phyloP scores from a whole-genome alignment of 2,888 invertebrate species.

The Drosophila algonquin region DNA sequence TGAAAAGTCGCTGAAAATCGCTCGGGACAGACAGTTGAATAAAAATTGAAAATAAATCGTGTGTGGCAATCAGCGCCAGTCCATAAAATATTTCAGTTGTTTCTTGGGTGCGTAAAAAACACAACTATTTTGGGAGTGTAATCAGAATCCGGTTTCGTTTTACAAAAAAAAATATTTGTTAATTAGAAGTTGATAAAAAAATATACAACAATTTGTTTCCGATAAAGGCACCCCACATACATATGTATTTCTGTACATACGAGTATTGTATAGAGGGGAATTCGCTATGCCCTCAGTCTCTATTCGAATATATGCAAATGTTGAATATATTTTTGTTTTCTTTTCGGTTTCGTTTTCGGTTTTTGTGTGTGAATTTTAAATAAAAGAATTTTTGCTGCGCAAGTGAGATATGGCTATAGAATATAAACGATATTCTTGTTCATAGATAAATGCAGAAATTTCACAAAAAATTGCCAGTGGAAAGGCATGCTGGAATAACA shows the following conservation, averaged over 20 bases:
- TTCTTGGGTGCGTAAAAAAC: constrained; percentile 64
- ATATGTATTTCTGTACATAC: neutral
- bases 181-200: constrained; percentile 64
- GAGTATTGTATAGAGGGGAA: neutral
- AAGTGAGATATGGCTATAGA: constrained; percentile 25
- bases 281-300: constrained; percentile 23
- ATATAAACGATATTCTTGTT: neutral
- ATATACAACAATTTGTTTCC: constrained; percentile 45
- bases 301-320: constrained; percentile 36
- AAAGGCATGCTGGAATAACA: neutral
- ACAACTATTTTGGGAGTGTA: constrained; percentile 25
- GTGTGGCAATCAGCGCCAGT: constrained; percentile 36
- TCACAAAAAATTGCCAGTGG: constrained; percentile 22
- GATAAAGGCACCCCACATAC: neutral
- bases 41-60: constrained; percentile 20
- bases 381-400: constrained; percentile 36
- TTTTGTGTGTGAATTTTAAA: constrained; percentile 42
- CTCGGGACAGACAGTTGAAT: constrained; percentile 30
- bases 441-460: constrained; percentile 25
- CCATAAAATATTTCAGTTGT: constrained; percentile 29
- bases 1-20: constrained; percentile 43
- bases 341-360: constrained; percentile 16
- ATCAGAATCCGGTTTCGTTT: constrained; percentile 50
- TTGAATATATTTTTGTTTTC: constrained; percentile 31
- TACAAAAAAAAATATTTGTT: constrained; percentile 10